phyloP scores from a whole-genome alignment of 2,113 vertebrate species.

The Pitta sordida region DNA sequence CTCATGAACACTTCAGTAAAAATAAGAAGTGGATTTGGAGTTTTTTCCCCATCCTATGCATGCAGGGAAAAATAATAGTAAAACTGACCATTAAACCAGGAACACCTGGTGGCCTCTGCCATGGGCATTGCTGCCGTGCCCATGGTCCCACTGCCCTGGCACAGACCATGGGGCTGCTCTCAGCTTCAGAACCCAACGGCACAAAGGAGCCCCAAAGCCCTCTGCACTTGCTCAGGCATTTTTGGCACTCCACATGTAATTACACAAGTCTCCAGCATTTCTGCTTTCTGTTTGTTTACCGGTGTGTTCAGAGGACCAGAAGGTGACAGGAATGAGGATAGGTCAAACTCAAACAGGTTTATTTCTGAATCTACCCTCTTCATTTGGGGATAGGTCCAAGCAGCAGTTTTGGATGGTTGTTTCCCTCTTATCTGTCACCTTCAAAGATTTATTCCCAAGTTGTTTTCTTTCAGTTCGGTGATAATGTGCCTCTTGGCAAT shows the following conservation, averaged over 20 bases:
- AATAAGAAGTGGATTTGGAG: not conserved
- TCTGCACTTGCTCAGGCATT: not conserved
- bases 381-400: not conserved
- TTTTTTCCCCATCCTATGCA: not conserved
- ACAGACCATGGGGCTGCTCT: rapidly evolving
- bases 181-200: not conserved
- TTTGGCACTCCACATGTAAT: not conserved
- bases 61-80: not conserved
- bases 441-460: not conserved
- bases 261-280: not conserved
- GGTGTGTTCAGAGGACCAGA: not conserved
- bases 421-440: not conserved
- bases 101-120: not conserved
- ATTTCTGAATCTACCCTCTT: not conserved
- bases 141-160: not conserved
- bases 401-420: not conserved
- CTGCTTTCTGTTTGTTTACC: constrained; percentile 51
- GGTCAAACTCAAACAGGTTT: not conserved
- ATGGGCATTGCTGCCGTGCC: not conserved
- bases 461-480: constrained; percentile 26
- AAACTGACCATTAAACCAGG: not conserved
- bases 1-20: not conserved
- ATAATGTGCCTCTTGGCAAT: constrained; percentile 1
- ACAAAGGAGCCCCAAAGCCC: not conserved
- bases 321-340: not conserved